These are phyloP conservation scores for Gopherus evgoodei DNA, from an alignment of 2,113 vertebrate genomes.

Conservation along the genomic window DNA sequence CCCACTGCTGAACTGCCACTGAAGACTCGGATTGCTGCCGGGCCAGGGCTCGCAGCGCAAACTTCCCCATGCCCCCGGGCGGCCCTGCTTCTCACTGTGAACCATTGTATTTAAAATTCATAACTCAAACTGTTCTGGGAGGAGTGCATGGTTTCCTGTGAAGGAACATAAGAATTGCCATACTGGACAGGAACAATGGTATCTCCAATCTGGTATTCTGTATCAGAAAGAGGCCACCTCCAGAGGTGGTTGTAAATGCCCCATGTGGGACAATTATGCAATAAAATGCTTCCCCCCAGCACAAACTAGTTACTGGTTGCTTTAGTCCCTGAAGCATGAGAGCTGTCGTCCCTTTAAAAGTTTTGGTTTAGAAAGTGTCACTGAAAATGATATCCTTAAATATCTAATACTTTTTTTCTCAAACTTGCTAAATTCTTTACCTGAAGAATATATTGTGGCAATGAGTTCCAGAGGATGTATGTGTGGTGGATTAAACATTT, in stretches of 20 bases:
- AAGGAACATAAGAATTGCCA: background rate
- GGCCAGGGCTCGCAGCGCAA: no score
- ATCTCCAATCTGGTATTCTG: background rate
- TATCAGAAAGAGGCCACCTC: background rate
- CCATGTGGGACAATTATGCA: background rate
- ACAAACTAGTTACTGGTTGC: background rate
- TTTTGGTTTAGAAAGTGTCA: background rate
- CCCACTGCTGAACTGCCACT: no score
- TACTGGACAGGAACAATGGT: background rate
- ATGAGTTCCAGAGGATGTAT: background rate
- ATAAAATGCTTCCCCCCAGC: background rate
- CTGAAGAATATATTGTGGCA: constrained; percentile 7
- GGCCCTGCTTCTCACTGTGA: background rate
- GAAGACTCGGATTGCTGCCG: no score
- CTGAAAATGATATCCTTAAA: background rate
- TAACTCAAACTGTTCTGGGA: background rate
- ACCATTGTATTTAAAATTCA: background rate
- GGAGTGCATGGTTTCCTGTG: background rate
- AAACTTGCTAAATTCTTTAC: background rate
- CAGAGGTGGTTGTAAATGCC: background rate
- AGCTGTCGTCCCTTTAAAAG: background rate
- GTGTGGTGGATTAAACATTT: background rate
- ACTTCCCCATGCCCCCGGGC: no score
- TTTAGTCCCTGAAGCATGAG: background rate
- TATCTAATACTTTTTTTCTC: background rate